Base-by-base conservation (phyloP, 1,140 invertebrate species). In the Acromyrmex charruanus region DNA sequence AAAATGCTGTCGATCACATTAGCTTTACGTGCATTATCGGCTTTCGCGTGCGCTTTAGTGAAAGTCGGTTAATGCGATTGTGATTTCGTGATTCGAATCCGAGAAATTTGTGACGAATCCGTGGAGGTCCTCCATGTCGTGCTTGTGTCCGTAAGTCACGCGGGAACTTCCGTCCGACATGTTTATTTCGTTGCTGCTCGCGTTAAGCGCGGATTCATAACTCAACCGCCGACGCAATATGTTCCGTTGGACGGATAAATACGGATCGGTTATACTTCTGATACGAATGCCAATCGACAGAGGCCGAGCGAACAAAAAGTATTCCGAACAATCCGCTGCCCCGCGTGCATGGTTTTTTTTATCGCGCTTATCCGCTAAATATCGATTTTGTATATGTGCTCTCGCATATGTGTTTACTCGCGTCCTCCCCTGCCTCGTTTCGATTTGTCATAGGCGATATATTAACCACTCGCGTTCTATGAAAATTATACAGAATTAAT, bases 201-300 rank as follows among this genome's bases (percentile, higher is more conserved):
- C 55, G 55, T 84, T 84, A 84, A 84, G 69, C 80, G 71, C n/a
- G 55, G 44, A 84, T 84, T 74, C 80, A 84, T 84, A 84, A 84
- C 69, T 84, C 69, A 84, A 84, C 69, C 58, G 69, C 69, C 69
- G 69, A 74, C 28, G 58, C 80, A 84, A 84, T 84, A 84, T 39
- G 80, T 84, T 84, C 53, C 35, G 68, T 18, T n/a, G 55, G 80
- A 84, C 80, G 80, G 58, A 84, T 84, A 84, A 84, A 84, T 84
- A 84, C 59, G 10, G 69, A 84, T 75, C 69, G 69, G 69, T 82
- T 82, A 82, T 74, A 84, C 39, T 74, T 55, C 12, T 68, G 53
- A 59, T 74, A 59, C 66, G 39, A 39, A 74, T 49, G 68, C 18
- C 55, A 35, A 53, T 21, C 79, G 14, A 35, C 4, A 59, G 53